Conservation (phyloP, 2,797 vertebrate genomes). For the Pangasius djambal region DNA sequence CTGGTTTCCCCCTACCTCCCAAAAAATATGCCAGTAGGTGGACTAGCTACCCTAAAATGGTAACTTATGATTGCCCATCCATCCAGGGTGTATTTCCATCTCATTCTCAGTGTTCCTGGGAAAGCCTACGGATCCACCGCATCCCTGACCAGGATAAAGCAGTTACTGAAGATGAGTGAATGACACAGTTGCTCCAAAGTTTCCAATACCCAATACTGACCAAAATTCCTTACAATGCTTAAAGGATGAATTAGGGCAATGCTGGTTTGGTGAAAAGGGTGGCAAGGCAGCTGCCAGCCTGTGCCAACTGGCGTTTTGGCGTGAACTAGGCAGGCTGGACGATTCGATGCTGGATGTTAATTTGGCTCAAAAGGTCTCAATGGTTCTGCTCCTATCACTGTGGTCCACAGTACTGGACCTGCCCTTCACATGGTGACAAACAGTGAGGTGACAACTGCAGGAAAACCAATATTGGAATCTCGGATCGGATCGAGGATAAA, state of each 20-base stretch:
- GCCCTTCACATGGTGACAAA: neutral
- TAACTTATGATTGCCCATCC: neutral
- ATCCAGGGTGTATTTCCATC: neutral
- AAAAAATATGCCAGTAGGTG: neutral
- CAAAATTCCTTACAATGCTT: neutral
- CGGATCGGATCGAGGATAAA: neutral
- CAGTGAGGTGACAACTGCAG: neutral
- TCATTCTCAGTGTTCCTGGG: neutral
- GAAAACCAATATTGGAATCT: neutral
- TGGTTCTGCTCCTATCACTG: neutral
- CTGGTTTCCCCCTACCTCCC: neutral
- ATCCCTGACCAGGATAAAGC: neutral
- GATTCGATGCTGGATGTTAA: neutral
- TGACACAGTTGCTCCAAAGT: neutral
- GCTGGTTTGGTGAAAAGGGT: neutral
- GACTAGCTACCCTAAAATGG: neutral
- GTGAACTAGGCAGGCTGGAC: neutral
- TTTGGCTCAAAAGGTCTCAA: neutral
- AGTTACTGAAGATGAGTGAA: neutral
- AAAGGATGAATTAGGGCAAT: neutral
- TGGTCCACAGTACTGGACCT: neutral
- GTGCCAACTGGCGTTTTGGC: neutral
- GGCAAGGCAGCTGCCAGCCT: neutral
- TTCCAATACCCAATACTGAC: neutral
- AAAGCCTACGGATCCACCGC: neutral